A percentile compares a stretch with the other conserved stretches of the same genome.
Evolutionary conservation across 2,888 invertebrate species (phyloP).

Genomic region (Stenoptilia bipunctidactyla): DNA sequence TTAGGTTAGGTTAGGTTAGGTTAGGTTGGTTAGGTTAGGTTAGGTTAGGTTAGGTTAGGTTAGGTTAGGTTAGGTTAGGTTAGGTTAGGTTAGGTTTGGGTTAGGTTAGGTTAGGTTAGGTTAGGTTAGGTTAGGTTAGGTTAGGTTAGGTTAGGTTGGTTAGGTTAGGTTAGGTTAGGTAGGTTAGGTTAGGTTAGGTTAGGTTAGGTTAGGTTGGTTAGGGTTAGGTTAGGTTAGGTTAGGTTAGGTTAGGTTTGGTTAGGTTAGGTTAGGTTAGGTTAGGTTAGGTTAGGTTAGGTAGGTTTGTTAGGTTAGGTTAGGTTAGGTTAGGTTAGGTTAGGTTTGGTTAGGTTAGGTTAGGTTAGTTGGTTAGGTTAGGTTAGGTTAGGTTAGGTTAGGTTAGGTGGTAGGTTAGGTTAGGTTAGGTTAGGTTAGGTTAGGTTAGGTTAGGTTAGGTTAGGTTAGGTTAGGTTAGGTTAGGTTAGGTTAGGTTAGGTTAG

Average conservation of each 20-base stretch:
- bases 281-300: conserved; percentile 1
- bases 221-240: conserved; percentile 1
- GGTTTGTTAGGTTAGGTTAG: not conserved
- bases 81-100: conserved; percentile 1
- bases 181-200: too few species aligned
- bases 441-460: conserved; percentile 1
- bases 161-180: conserved; percentile 1
- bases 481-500: conserved; percentile 1
- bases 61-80: conserved; percentile 1
- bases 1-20: conserved; percentile 2
- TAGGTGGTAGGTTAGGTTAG: conserved; percentile 1
- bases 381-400: conserved; percentile 1
- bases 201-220: not conserved
- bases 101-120: conserved; percentile 1
- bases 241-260: conserved; percentile 1
- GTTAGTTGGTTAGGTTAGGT: conserved; percentile 1
- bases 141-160: conserved; percentile 1
- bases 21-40: not conserved
- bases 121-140: conserved; percentile 1
- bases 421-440: conserved; percentile 1
- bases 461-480: conserved; percentile 1
- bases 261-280: conserved; percentile 1
- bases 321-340: conserved; percentile 1
- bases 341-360: conserved; percentile 1
- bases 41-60: conserved; percentile 1